Evolutionary conservation across 2,113 vertebrate genomes (phyloP).

Genomic region (Lagopus leucura): DNA sequence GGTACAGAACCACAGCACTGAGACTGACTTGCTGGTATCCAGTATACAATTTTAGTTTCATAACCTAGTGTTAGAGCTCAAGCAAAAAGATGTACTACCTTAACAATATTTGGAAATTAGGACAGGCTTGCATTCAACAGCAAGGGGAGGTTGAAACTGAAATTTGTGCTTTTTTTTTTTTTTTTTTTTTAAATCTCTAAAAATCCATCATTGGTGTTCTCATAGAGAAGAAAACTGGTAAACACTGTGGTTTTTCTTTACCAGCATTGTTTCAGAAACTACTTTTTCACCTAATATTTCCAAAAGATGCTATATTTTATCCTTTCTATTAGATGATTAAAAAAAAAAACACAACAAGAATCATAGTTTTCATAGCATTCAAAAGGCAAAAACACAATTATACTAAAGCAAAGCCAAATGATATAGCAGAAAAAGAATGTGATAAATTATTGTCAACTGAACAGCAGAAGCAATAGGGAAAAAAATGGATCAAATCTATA

Average conservation of each 20-base stretch:
- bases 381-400: not conserved
- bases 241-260: not conserved
- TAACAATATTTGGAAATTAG: not conserved
- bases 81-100: not conserved
- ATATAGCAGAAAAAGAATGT: not conserved
- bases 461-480: not conserved
- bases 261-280: not conserved
- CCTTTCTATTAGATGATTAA: not conserved
- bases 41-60: not conserved
- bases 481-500: not conserved
- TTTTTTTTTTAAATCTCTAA: too few species aligned
- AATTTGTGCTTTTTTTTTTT: not conserved
- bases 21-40: not conserved
- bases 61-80: not conserved
- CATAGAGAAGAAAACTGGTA: not conserved
- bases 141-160: not conserved
- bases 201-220: not conserved
- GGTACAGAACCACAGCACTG: not conserved
- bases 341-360: not conserved
- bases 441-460: not conserved
- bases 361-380: not conserved
- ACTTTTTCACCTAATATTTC: not conserved
- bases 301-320: not conserved
- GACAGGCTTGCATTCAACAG: not conserved
- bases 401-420: not conserved